Evolutionary conservation across 2,113 vertebrate species (phyloP).

Genomic region (Pteruthius melanotis): DNA sequence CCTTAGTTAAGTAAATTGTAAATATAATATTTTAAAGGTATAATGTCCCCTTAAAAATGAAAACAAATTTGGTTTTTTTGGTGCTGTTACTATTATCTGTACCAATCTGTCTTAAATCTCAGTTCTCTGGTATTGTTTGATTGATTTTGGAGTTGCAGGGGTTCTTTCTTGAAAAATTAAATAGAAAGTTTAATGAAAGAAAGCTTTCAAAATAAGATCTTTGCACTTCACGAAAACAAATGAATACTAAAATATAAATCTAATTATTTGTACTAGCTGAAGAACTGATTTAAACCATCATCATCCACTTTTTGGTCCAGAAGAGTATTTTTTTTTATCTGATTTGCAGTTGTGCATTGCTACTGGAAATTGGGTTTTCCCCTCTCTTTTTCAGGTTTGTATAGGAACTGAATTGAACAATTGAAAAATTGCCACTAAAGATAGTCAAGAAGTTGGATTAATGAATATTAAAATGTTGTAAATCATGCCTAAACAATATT

Average conservation of each 20-base stretch:
- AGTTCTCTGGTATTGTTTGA: not conserved
- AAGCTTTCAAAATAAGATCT: not conserved
- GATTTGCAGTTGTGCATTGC: not conserved
- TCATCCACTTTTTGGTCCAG: not conserved
- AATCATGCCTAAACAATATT: conserved; percentile 67
- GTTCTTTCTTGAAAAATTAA: not conserved
- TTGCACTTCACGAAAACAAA: not conserved
- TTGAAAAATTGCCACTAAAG: conserved; percentile 41
- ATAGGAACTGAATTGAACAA: conserved; percentile 38
- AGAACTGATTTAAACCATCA: not conserved
- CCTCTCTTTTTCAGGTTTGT: conserved; percentile 8
- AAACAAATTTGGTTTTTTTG: not conserved
- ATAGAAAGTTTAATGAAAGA: not conserved
- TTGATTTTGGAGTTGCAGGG: not conserved
- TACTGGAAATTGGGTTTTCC: not conserved
- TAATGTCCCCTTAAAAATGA: not conserved
- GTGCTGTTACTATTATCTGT: not conserved
- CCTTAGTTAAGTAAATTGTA: not conserved
- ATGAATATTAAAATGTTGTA: conserved; percentile 69
- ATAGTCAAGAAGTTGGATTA: conserved; percentile 14
- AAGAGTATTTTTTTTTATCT: not conserved
- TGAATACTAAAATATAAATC: not conserved
- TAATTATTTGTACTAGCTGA: not conserved
- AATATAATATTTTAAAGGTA: not conserved
- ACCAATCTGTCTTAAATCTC: not conserved